phyloP scores from a whole-genome alignment of 2,113 vertebrate genomes.

The Urocynchramus pylzowi region DNA sequence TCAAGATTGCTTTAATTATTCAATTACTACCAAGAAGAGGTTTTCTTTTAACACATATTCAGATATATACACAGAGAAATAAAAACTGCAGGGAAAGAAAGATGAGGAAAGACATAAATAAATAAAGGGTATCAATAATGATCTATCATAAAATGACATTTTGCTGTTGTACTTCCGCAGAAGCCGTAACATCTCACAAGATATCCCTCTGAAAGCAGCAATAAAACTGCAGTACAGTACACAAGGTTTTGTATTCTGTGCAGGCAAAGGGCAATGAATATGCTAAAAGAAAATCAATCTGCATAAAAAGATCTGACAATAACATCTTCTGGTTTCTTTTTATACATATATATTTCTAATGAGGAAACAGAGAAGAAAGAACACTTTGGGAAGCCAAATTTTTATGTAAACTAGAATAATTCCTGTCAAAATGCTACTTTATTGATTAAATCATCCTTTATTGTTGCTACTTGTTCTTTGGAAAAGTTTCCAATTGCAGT shows the following conservation, averaged over 20 bases:
- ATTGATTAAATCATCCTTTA: not conserved
- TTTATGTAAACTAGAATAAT: not conserved
- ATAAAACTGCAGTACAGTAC: conserved; percentile 54
- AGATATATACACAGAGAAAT: not conserved
- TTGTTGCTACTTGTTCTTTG: not conserved
- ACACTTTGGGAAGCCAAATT: not conserved
- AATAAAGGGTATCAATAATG: conserved; percentile 46
- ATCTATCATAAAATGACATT: conserved; percentile 50
- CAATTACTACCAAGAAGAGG: not conserved
- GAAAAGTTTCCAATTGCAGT: not conserved
- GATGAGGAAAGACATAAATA: conserved; percentile 37
- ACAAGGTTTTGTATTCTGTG: conserved; percentile 18
- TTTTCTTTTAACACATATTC: not conserved
- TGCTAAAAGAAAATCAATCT: conserved; percentile 58
- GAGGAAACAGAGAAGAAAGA: not conserved
- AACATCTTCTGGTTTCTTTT: not conserved
- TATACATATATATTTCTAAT: not conserved
- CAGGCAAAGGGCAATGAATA: conserved; percentile 63
- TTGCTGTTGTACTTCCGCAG: conserved; percentile 18
- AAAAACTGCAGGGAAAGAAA: not conserved
- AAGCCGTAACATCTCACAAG: conserved; percentile 58
- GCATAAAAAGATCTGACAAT: not conserved
- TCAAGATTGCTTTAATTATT: not conserved
- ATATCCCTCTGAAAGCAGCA: conserved; percentile 39
- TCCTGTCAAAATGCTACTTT: not conserved